Evolutionary conservation across 1,140 invertebrate species (phyloP).

Genomic region (Drosophila sp.): DNA sequence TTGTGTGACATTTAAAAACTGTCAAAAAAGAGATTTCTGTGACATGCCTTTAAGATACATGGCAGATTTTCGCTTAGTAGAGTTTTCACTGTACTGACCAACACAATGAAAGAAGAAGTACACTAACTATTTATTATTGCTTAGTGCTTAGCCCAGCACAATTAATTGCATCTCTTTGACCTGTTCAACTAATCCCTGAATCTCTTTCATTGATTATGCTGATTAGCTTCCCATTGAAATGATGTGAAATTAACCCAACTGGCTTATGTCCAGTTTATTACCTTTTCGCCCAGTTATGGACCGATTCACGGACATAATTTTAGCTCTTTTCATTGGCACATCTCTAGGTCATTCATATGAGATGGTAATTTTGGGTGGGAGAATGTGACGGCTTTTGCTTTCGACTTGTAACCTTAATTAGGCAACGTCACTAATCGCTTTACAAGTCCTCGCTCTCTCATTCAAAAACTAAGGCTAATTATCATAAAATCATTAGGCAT

Average conservation of each 20-base stretch:
- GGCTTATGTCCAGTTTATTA: background rate
- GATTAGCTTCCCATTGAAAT: background rate
- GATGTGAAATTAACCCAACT: background rate
- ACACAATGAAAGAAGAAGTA: no score
- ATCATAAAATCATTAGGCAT: conserved; percentile 79
- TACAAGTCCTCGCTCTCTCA: conserved; percentile 52
- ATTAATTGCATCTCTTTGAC: background rate
- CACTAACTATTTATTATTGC: no score
- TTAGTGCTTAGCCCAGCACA: background rate
- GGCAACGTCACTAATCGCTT: conserved; percentile 72
- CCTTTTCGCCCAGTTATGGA: background rate
- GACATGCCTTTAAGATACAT: no score
- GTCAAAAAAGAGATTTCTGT: no score
- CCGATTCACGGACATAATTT: background rate
- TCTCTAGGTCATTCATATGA: background rate
- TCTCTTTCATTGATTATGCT: background rate
- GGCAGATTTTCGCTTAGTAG: no score
- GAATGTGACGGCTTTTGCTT: conserved; percentile 50
- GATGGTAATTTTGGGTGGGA: no score
- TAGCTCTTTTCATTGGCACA: background rate
- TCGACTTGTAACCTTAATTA: conserved; percentile 71
- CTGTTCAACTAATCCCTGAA: background rate
- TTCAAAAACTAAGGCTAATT: conserved; percentile 67
- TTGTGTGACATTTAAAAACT: no score
- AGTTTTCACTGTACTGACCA: no score